Evolutionary conservation across 2,113 vertebrate species (phyloP), one percentile per base, ranked within the genome.

Genomic region (Garra rufa): DNA sequence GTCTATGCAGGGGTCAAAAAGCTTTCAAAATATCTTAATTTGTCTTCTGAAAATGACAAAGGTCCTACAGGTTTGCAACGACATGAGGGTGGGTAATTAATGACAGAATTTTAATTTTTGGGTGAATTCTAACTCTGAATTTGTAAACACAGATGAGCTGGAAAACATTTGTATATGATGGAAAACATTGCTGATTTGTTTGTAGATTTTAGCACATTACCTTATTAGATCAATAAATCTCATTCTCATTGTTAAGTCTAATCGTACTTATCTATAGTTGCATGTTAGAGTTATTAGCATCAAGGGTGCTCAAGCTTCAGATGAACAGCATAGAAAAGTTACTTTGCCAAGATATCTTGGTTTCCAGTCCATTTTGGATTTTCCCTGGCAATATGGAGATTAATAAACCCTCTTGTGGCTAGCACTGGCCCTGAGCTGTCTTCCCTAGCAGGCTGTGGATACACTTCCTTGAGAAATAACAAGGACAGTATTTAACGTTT

Each of bases 401-500:
- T 65, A 84, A 81, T 78, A 82, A 81, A 48, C 76, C 50, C 77
- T 50, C 67, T 75, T 77, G 67, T 76, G 81, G 87, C 76, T 52
- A 70, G 28, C 44, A 46, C 73, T 52, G 76, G 81, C 81, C 50
- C 30, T 46, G 81, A 80, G 48, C 77, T 19, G 85, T 86, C 89
- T 80, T 88, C 91, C 82, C 85, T 63, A 93, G 87, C 91, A 92
- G 93, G 91, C 94, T 93, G 87, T 93, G 88, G 92, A 95, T 88
- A 93, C 92, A 91, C 88, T 93, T 93, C 92, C 90, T 88, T 92
- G 90, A 92, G 90, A 92, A 94, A 92, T 92, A 93, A 94, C 92
- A 93, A 89, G 92, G 65, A 91, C 81, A 21, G 85, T 91, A 88
- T 88, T 88, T 88, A 88, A 63, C 44, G 6, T 0, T 92, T 93